phyloP scores from a whole-genome alignment of 2,113 vertebrate genomes.

The Cebidichthys violaceus region DNA sequence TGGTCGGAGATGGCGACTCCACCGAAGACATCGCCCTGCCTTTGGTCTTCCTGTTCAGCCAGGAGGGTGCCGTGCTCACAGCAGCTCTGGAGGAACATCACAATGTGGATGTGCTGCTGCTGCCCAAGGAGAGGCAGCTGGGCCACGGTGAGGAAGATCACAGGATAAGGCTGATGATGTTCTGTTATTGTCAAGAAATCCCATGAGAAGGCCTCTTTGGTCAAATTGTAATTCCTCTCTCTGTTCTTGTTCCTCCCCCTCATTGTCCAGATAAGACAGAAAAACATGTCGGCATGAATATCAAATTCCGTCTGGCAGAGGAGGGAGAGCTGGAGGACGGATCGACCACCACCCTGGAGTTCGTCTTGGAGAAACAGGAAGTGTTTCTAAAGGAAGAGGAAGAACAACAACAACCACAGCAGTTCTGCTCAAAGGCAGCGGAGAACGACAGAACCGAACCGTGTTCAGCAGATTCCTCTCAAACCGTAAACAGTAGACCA shows the following conservation, averaged over 20 bases:
- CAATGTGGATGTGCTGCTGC: constrained; percentile 85
- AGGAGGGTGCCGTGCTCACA: constrained; percentile 81
- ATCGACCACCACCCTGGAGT: constrained; percentile 71
- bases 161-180: background rate
- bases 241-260: background rate
- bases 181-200: background rate
- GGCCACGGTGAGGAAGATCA: constrained; percentile 74
- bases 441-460: constrained; percentile 38
- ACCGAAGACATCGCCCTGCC: constrained; percentile 82
- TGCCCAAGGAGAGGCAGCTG: constrained; percentile 81
- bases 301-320: constrained; percentile 81
- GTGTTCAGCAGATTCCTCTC: constrained; percentile 27
- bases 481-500: constrained; percentile 22
- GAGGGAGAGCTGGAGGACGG: constrained; percentile 70
- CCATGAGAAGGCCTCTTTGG: background rate
- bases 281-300: constrained; percentile 76
- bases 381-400: constrained; percentile 54
- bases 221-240: background rate
- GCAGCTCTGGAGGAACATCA: constrained; percentile 80
- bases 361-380: constrained; percentile 75
- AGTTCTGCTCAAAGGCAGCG: constrained; percentile 22
- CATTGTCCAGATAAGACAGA: constrained; percentile 71
- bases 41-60: constrained; percentile 85
- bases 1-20: constrained; percentile 86
- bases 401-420: constrained; percentile 22